Evolutionary conservation across 2,888 invertebrate genomes (phyloP), one percentile per base, ranked within the genome.

Genomic region (Lymantria monacha): DNA sequence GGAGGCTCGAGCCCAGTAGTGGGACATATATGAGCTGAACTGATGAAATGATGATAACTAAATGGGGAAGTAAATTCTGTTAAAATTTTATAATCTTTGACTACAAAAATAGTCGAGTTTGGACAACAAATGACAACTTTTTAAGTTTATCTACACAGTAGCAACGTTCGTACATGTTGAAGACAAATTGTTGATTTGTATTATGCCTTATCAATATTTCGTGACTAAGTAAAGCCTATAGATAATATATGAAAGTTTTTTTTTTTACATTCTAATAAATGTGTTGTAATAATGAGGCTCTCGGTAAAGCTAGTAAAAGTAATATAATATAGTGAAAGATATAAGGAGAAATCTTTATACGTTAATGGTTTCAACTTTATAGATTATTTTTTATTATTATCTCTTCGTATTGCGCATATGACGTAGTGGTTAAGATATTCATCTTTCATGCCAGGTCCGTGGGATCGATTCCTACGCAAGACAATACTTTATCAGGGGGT

Each of bases 111-210:
- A 22, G 22, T 3, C 22, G 2, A 22, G 33, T 33, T 8, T 8
- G 10, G 48, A 61, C 62, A 60, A 62, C 59, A 67, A 66, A 63
- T 67, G 69, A 70, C 72, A 67, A 70, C 67, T 67, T 61, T 69
- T 69, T 58, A n/a, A 48, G 58, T 70, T 83, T 84, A 85, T 85
- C 87, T 74, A 59, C 51, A 81, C 86, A 72, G 86, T 76, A 86
- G 86, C 85, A 69, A 61, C 67, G n/a, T 61, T 44, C 49, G 15
- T 43, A 46, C 40, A n/a, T 59, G 53, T 69, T 48, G 54, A 64
- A 67, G 68, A 69, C 62, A 59, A 67, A 67, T 65, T 59, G 50
- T 44, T 57, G 53, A 59, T 57, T 53, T 53, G 56, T 60, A 44
- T 40, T 38, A 36, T 55, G 63, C 22, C 3, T 57, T 55, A 61